phyloP scores from a whole-genome alignment of 2,888 invertebrate species.

The Aethes cnicana region DNA sequence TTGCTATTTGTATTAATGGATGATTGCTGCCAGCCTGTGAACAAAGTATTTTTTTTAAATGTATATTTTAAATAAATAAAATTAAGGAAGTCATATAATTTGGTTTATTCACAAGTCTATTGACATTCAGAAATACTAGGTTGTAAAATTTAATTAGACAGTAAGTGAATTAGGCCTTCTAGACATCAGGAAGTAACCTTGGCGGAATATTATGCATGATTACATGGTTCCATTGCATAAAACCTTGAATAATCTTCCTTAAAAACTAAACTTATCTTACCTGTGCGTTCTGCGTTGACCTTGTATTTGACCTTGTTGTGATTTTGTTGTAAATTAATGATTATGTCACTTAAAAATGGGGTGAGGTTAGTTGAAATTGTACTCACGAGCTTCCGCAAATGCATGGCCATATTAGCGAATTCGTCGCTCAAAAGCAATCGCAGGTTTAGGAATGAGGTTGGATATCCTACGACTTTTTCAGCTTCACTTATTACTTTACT shows the following conservation, averaged over 20 bases:
- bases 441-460: slow-evolving; percentile 83
- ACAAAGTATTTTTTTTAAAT: too few species aligned
- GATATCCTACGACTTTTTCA: slow-evolving; percentile 80
- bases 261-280: neutral
- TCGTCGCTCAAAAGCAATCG: slow-evolving; percentile 84
- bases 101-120: too few species aligned
- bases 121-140: too few species aligned
- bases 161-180: neutral
- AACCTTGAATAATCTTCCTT: slow-evolving; percentile 5
- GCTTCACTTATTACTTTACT: slow-evolving; percentile 75
- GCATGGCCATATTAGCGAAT: slow-evolving; percentile 83
- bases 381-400: slow-evolving; percentile 78
- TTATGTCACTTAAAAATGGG: too few species aligned
- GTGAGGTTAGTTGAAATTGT: too few species aligned
- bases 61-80: too few species aligned
- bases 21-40: slow-evolving; percentile 90
- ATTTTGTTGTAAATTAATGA: neutral
- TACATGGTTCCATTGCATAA: slow-evolving; percentile 46
- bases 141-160: too few species aligned
- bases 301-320: neutral
- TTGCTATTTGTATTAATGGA: slow-evolving; percentile 92
- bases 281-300: neutral
- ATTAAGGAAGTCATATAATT: too few species aligned
- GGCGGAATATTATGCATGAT: slow-evolving; percentile 23
- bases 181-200: slow-evolving; percentile 48